Evolutionary conservation across 2,113 vertebrate genomes (phyloP).

Genomic region (Vulpes ferrilata): DNA sequence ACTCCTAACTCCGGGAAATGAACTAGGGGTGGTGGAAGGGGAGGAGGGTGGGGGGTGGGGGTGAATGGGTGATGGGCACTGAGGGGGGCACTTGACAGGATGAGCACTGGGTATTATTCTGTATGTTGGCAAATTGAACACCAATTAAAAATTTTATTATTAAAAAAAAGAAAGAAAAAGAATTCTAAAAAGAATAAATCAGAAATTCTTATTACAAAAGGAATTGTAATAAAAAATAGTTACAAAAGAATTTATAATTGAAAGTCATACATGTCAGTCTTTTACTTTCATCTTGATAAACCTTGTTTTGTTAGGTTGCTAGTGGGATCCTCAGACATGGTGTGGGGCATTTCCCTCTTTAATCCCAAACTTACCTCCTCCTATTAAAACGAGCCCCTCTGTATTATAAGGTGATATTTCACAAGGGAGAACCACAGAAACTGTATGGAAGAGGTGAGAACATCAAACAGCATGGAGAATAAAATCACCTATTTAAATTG

Average conservation of each 20-base stretch:
- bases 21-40: too few relatives aligned
- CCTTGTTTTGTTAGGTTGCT: not conserved
- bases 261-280: not conserved
- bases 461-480: not conserved
- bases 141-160: too few relatives aligned
- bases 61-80: too few relatives aligned
- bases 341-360: not conserved
- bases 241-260: not conserved
- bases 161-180: not conserved
- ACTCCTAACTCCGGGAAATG: too few relatives aligned
- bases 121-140: too few relatives aligned
- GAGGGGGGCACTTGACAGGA: too few relatives aligned
- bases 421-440: not conserved
- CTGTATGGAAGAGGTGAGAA: not conserved
- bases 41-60: too few relatives aligned
- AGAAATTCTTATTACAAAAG: not conserved
- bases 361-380: rapidly evolving
- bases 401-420: not conserved
- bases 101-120: too few relatives aligned
- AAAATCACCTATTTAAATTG: not conserved
- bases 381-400: not conserved
- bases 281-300: slow-evolving; percentile 1
- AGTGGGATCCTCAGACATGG: not conserved
- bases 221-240: not conserved
- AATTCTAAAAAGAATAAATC: slow-evolving; percentile 31